Evolutionary conservation across 2,113 vertebrate genomes (phyloP).

Genomic region (Apistogramma diplotaenia): DNA sequence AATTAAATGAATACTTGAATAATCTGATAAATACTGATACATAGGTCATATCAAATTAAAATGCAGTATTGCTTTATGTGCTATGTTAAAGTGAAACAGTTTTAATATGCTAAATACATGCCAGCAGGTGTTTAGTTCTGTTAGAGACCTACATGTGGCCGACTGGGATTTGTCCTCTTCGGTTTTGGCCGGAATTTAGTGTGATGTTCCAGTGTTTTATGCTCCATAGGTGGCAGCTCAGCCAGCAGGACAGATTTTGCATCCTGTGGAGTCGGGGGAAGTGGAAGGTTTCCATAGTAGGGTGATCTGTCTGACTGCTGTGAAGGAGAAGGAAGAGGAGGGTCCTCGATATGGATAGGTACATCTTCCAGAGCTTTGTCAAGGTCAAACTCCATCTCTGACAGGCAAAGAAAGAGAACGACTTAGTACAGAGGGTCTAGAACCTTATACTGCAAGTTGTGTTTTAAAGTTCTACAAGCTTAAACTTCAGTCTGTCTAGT

Average conservation of each 20-base stretch:
- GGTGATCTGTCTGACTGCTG: conserved; percentile 7
- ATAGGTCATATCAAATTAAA: too few species aligned
- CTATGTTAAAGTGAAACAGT: too few species aligned
- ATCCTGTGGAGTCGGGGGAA: conserved; percentile 56
- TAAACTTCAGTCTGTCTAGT: accelerated
- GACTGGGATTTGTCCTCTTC: conserved; percentile 84
- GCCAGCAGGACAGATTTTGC: conserved; percentile 69
- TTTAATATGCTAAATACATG: too few species aligned
- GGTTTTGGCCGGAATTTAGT: conserved; percentile 91
- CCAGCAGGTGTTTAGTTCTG: accelerated
- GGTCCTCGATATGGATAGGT: conserved; percentile 90
- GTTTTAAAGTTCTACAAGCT: neutral
- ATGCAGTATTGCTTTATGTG: too few species aligned
- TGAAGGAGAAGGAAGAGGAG: conserved; percentile 55
- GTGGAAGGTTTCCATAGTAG: conserved; percentile 8
- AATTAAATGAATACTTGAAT: too few species aligned
- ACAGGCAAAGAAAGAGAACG: neutral
- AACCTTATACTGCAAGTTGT: neutral
- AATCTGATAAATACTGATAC: too few species aligned
- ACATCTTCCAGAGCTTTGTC: conserved; percentile 95
- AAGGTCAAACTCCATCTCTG: conserved; percentile 97
- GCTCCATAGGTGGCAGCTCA: conserved; percentile 85
- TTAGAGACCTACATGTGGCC: conserved; percentile 76
- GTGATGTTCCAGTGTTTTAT: conserved; percentile 84
- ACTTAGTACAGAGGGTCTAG: too few species aligned